Percentiles rank a stretch among this genome's conserved stretches.
phyloP scores from a whole-genome alignment of 2,113 vertebrate genomes.

The Taurulus bubalis region DNA sequence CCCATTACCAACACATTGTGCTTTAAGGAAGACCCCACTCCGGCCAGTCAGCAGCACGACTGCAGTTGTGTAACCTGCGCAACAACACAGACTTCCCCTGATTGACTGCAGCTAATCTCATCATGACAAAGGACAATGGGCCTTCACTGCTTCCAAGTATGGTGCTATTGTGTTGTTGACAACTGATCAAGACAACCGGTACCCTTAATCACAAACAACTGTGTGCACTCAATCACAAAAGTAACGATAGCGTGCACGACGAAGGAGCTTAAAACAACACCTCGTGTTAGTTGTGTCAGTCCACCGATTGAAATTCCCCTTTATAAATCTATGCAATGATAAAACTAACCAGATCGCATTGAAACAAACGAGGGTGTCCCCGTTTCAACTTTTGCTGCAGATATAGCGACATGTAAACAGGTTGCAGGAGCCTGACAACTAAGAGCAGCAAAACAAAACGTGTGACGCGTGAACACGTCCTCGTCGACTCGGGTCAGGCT shows the following conservation, averaged over 20 bases:
- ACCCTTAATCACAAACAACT: slow-evolving; percentile 35
- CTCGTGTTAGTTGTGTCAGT: slow-evolving; percentile 16
- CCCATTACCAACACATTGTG: slow-evolving; percentile 52
- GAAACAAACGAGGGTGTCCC: slow-evolving; percentile 59
- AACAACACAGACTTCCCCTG: slow-evolving; percentile 8
- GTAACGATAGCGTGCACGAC: slow-evolving; percentile 21
- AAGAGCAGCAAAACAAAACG: slow-evolving; percentile 27
- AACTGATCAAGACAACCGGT: slow-evolving; percentile 25
- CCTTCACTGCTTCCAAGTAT: slow-evolving; percentile 40
- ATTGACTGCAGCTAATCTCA: slow-evolving; percentile 70
- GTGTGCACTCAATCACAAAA: slow-evolving; percentile 34
- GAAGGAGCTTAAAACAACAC: slow-evolving; percentile 28
- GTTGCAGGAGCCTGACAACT: slow-evolving; percentile 58
- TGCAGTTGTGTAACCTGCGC: slow-evolving; percentile 62
- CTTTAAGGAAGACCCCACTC: slow-evolving; percentile 29
- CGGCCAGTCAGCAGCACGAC: slow-evolving; percentile 37
- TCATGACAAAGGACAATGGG: slow-evolving; percentile 55
- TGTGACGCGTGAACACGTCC: slow-evolving; percentile 20
- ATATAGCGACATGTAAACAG: slow-evolving; percentile 70
- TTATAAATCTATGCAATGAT: slow-evolving; percentile 36
- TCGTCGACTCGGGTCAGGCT: slow-evolving; percentile 56
- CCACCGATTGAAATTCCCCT: slow-evolving; percentile 29
- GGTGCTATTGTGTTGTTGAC: slow-evolving; percentile 48
- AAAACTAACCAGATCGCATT: slow-evolving; percentile 47
- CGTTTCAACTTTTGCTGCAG: slow-evolving; percentile 63